These are phyloP conservation scores for Hippocampus mohnikei DNA, from an alignment of 2,113 vertebrate species.

Conservation along the genomic window DNA sequence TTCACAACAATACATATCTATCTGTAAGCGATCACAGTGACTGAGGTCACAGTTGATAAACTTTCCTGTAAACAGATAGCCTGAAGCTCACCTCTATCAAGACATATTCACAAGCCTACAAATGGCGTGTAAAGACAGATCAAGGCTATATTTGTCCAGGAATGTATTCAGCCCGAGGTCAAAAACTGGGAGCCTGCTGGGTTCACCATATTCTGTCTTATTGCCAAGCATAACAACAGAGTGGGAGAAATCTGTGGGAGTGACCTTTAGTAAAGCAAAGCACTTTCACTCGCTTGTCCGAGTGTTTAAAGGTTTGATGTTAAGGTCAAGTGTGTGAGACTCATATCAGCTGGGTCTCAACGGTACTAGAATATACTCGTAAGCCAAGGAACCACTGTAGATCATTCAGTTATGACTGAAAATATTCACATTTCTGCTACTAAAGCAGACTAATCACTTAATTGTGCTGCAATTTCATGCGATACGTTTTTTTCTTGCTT, in stretches of 20 bases:
- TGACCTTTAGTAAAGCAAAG: constrained; percentile 65
- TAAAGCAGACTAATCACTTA: too few relatives aligned
- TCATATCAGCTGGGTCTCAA: constrained; percentile 45
- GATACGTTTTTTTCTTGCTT: too few relatives aligned
- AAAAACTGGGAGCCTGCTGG: constrained; percentile 35
- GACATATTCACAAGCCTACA: constrained; percentile 11
- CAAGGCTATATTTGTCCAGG: constrained; percentile 47
- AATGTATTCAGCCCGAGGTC: constrained; percentile 46
- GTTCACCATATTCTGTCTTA: constrained; percentile 42
- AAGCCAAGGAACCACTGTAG: too few relatives aligned
- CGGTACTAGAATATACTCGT: constrained; percentile 13
- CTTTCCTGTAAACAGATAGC: background rate
- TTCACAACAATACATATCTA: too few relatives aligned
- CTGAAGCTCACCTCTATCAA: constrained; percentile 4
- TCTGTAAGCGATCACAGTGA: too few relatives aligned
- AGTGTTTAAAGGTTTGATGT: constrained; percentile 60
- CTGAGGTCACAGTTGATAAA: constrained; percentile 7
- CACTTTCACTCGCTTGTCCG: constrained; percentile 53
- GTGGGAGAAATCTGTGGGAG: constrained; percentile 59
- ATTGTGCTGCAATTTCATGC: too few relatives aligned
- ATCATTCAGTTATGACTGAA: too few relatives aligned
- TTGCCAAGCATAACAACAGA: constrained; percentile 42
- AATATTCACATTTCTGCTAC: too few relatives aligned
- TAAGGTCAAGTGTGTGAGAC: constrained; percentile 63
- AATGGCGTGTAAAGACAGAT: constrained; percentile 26